These are phyloP conservation scores for Phaethon lepturus DNA, from an alignment of 2,113 vertebrate species.

Conservation along the genomic window DNA sequence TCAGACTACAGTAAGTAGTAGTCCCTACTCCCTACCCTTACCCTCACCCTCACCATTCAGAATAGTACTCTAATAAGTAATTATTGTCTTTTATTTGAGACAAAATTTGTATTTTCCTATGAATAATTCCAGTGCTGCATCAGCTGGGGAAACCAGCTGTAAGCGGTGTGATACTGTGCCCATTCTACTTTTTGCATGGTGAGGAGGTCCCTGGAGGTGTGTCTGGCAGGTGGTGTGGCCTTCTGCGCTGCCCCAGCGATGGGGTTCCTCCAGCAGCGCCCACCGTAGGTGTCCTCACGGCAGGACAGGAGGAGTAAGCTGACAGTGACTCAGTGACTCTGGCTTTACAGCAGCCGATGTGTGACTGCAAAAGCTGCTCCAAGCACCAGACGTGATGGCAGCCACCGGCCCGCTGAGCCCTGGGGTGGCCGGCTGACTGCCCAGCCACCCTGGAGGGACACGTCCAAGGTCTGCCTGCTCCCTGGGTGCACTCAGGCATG, in stretches of 20 bases:
- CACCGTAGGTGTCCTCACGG: neutral
- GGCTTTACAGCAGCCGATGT: neutral
- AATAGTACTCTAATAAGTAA: neutral
- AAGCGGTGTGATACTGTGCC: neutral
- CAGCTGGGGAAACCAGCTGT: neutral
- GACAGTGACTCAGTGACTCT: neutral
- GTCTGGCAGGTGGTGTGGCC: neutral
- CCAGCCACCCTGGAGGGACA: no score
- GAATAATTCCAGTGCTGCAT: neutral
- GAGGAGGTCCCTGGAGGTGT: neutral
- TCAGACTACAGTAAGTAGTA: neutral
- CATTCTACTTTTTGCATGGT: neutral
- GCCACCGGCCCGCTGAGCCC: neutral
- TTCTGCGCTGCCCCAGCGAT: neutral
- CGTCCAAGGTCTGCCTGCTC: neutral
- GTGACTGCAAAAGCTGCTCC: neutral
- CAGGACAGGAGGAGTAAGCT: neutral
- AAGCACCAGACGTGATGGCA: neutral
- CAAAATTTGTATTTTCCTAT: neutral
- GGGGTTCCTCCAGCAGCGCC: neutral
- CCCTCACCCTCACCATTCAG: neutral
- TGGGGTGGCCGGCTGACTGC: no score
- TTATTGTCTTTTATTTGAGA: neutral
- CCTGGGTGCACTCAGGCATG: neutral
- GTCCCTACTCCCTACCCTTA: neutral